Evolutionary conservation across 2,888 invertebrate genomes (phyloP), one percentile per base, ranked within the genome.

Genomic region (Noctua pronuba): DNA sequence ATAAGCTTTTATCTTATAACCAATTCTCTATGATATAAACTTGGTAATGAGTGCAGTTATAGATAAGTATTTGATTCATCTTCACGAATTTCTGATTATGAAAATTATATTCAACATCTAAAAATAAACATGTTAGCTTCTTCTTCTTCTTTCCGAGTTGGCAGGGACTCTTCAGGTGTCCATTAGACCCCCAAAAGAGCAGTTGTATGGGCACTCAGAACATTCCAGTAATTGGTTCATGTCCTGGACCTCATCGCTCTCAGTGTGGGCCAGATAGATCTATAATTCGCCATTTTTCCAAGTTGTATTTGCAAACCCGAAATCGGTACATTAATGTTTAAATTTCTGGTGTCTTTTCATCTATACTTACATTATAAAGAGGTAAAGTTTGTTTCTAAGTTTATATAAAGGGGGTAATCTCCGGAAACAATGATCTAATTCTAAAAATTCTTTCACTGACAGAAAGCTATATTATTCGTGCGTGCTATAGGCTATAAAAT

Each of bases 1-100:
- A 91, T 91, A 91, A 92, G 90, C 87, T 92, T 93, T 92, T 91
- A 92, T 90, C 87, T 87, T 89, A 89, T 88, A 89, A 88, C 90
- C 91, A 79, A 89, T 87, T 86, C 82, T 87, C 85, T 87, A 67
- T 31, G 85, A 78, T 75, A 80, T 78, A 49, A 70, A 71, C 11
- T 55, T 66, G 41, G 5, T 44, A 18, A n/a, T 35, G 13, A 64
- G n/a, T 31, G 58, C 58, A 38, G 13, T 64, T 13, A 16, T 38
- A 38, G 64, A 16, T 13, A 38, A 24, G 64, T 13, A 38, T 44
- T 44, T 44, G 41, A 28, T 11, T 18, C 28, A 44, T 66, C 18
- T 66, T 28, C 0, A 66, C 1, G 28, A 44, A 38, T 35, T 62
- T 58, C 58, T 6, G 28, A 7, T 16, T 28, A 7, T 7, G 16